Base-by-base conservation (phyloP, 2,113 vertebrate genomes). In the Tonatia bakeri region DNA sequence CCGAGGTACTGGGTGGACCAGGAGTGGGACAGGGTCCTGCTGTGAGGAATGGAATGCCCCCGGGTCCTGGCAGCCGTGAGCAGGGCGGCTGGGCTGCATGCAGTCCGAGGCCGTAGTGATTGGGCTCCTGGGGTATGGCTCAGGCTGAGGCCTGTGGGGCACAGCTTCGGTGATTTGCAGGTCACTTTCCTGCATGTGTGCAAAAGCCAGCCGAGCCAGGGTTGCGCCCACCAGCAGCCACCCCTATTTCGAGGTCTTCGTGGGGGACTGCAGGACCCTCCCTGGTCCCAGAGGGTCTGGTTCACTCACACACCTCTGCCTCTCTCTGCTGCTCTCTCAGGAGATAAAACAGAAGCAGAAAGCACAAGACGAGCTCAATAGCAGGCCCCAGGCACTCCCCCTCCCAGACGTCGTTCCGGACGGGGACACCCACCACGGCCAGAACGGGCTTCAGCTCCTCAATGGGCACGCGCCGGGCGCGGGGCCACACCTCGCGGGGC, bases 341-440 rank as follows among this genome's bases (percentile, higher is more conserved):
- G 99, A 99, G 95, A 99, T 99, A 6, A 99, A 99, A 90, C 99
- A 99, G 77, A 99, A 99, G 76, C 99, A 99, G 97, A 99, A 99
- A 95, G 98, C 98, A 22, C 99, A 99, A 96, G 99, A 99, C 4
- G 99, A 99, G 94, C 98, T 99, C 88, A 99, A 69, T 61, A 98
- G 97, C 97, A 98, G 99, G 79, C 98, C 99, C 0, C 99, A 99
- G 94, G 98, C 99, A 0, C 99, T 99, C n/a, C 99, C 99, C 8
- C 98, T 99, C 31, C 99, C 99, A 0, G 99, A 99, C 3, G 99
- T 99, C 84, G 99, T 99, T 36, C 99, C 99, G 0, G 99, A 99
- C 0, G 99, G 99, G 4, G 99, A 99, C 93, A 98, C 98, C 0
- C 99, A 99, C 91, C 98, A 98, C 0, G 99, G 98, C 36, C 99